These are phyloP conservation scores for Chrosomus eos DNA, from an alignment of 2,797 vertebrate species.

Conservation along the genomic window DNA sequence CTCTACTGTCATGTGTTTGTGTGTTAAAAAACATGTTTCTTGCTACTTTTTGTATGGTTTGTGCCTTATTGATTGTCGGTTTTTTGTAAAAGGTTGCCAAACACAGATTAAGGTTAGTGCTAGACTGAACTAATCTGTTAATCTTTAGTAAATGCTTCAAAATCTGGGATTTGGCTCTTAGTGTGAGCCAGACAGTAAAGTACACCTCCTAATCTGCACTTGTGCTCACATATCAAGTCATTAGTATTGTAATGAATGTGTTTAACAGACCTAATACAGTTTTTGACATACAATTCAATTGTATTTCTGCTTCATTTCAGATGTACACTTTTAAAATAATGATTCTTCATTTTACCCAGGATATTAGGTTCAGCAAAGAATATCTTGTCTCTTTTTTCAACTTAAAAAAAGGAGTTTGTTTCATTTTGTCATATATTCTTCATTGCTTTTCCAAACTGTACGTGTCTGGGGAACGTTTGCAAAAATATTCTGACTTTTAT, in stretches of 20 bases:
- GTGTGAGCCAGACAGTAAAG: constrained; percentile 20
- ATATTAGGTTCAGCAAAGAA: background rate
- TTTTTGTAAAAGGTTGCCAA: constrained; percentile 11
- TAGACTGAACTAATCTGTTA: constrained; percentile 31
- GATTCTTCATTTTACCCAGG: background rate
- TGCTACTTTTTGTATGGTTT: background rate
- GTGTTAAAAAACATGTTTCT: background rate
- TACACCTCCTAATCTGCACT: constrained; percentile 20
- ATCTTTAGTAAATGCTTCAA: constrained; percentile 33
- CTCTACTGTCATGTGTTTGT: background rate
- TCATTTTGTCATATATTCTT: background rate
- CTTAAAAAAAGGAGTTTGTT: background rate
- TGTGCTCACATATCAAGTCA: background rate
- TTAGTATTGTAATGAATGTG: background rate
- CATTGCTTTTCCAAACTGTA: background rate
- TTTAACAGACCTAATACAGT: background rate
- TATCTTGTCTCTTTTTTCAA: background rate
- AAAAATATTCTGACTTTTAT: background rate
- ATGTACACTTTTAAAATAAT: background rate
- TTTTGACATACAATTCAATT: background rate
- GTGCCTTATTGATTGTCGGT: background rate
- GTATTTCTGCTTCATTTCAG: background rate
- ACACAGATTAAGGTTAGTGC: constrained; percentile 14
- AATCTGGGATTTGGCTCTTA: constrained; percentile 23
- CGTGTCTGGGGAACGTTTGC: background rate